Evolutionary conservation across 2,113 vertebrate species (phyloP), one percentile per base, ranked within the genome.

Genomic region (Bucco capensis): DNA sequence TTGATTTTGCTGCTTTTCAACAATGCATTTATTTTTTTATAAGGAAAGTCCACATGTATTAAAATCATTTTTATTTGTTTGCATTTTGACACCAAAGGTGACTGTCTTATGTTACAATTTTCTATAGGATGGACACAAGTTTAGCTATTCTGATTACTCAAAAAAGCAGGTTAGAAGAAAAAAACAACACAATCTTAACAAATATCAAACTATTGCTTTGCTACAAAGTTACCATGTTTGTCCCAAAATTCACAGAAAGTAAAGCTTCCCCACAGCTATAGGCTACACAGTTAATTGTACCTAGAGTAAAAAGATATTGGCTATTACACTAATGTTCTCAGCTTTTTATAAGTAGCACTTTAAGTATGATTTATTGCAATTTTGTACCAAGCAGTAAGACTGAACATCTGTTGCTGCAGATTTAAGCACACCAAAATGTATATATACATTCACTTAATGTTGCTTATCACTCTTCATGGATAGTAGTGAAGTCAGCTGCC

Each of bases 401-500:
- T 56, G 90, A 94, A 88, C 86, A 88, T 82, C 46, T 77, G 86
- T 85, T 88, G 92, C 77, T 84, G 83, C 83, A 86, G 93, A 96
- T 57, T 96, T 90, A 97, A 96, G 95, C 94, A 85, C 95, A 78
- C 57, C 60, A 89, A 81, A 94, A 96, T 95, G 91, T 86, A 95
- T 96, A 96, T 95, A 97, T 97, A 96, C 95, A 95, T 73, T 94
- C n/a, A n/a, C n/a, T 96, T 69, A 80, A 89, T 89, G 94, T 88
- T 95, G 92, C 83, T 92, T 93, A 86, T 97, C 95, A 95, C 94
- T 96, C 82, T 91, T 83, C 88, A 96, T 85, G 95, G 97, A 96
- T 96, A 96, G 84, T 93, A 92, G 12, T 79, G 76, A 96, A 97
- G 90, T 94, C 90, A 95, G 89, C 92, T 95, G 85, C 78, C 87